Conservation (phyloP, 2,797 vertebrate species). For the Hylomyscus alleni region DNA sequence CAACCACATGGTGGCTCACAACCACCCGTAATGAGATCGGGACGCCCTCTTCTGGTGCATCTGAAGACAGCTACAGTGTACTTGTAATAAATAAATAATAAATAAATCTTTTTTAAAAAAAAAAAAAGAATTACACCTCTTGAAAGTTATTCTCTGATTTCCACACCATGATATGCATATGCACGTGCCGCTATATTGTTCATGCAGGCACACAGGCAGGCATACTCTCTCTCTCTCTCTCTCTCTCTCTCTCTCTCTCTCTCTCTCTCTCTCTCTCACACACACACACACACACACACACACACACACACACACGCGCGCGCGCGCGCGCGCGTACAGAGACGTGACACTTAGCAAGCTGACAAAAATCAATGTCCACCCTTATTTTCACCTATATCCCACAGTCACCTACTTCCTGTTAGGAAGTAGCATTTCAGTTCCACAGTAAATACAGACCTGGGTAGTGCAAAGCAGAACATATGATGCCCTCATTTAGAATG, state of each 20-base stretch:
- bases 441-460: background rate
- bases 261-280: too few relatives aligned
- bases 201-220: background rate
- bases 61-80: too few relatives aligned
- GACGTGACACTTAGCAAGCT: background rate
- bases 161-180: background rate
- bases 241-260: too few relatives aligned
- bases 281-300: too few relatives aligned
- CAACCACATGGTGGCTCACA: too few relatives aligned
- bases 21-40: too few relatives aligned
- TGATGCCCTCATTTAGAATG: background rate
- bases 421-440: background rate
- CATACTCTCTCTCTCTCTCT: too few relatives aligned
- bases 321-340: background rate
- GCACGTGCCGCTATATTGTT: background rate
- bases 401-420: background rate
- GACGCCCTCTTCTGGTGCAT: too few relatives aligned
- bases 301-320: background rate
- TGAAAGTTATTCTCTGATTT: background rate
- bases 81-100: too few relatives aligned
- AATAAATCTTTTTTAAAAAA: too few relatives aligned
- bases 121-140: background rate
- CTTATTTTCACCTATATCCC: background rate
- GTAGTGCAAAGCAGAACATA: background rate
- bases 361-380: constrained; percentile 19